phyloP scores from a whole-genome alignment of 2,797 vertebrate genomes.

The Argya squamiceps region DNA sequence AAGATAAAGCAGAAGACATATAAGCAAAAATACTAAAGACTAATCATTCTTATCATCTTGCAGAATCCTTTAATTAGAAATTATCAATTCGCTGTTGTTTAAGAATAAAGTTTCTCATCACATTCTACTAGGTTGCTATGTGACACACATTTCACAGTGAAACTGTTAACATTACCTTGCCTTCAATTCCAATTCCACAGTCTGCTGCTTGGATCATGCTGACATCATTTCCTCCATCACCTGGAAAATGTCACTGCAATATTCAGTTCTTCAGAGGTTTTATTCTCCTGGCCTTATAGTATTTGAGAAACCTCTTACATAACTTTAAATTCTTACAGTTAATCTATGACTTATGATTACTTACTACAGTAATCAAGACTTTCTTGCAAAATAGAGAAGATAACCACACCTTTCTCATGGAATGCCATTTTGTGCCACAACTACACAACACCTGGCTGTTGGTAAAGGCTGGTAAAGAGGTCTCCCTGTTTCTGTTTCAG shows the following conservation, averaged over 20 bases:
- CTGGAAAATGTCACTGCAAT: slow-evolving; percentile 59
- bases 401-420: background rate
- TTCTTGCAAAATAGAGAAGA: background rate
- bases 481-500: background rate
- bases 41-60: background rate
- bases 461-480: background rate
- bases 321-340: background rate
- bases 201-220: slow-evolving; percentile 85
- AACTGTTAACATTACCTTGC: slow-evolving; percentile 73
- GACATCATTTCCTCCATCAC: slow-evolving; percentile 84
- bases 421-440: background rate
- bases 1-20: background rate
- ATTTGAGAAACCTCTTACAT: background rate
- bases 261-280: slow-evolving; percentile 27
- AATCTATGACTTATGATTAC: background rate
- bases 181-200: slow-evolving; percentile 84
- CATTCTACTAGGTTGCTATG: background rate
- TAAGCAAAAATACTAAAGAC: background rate
- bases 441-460: background rate
- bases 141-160: background rate
- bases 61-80: background rate
- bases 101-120: background rate
- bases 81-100: background rate
- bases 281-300: background rate
- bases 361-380: background rate